Evolutionary conservation across 2,113 vertebrate genomes (phyloP).

Genomic region (Corythoichthys intestinalis): DNA sequence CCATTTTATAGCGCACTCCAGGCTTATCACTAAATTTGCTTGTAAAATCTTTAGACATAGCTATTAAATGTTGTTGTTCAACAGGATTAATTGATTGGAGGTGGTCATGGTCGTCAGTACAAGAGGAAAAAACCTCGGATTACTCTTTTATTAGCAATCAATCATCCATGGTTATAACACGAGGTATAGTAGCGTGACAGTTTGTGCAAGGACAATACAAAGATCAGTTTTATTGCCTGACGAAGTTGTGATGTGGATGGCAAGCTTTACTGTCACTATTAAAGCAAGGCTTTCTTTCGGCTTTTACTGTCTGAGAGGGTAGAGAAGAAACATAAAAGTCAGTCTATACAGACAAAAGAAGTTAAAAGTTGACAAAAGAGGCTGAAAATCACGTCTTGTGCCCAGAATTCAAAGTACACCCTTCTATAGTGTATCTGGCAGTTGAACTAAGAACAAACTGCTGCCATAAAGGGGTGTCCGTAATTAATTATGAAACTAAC

Average conservation of each 20-base stretch:
- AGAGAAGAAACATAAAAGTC: not conserved
- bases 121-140: slow-evolving; percentile 6
- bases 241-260: slow-evolving; percentile 7
- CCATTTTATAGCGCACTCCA: not conserved
- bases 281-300: not conserved
- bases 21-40: not conserved
- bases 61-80: slow-evolving; percentile 20
- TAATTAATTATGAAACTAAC: not conserved
- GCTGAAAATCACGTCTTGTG: no score
- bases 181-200: not conserved
- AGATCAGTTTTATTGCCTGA: not conserved
- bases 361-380: no score
- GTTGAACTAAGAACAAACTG: not conserved
- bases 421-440: no score
- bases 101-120: slow-evolving; percentile 21
- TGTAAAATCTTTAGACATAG: slow-evolving; percentile 17
- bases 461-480: not conserved
- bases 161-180: not conserved
- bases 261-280: slow-evolving; percentile 16
- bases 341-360: not conserved
- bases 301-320: not conserved
- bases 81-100: slow-evolving; percentile 12
- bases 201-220: not conserved
- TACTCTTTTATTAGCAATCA: slow-evolving; percentile 9
- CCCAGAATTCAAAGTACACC: no score